Evolutionary conservation across 2,113 vertebrate species (phyloP), one percentile per base, ranked within the genome.

Genomic region (Ageneiosus marmoratus): DNA sequence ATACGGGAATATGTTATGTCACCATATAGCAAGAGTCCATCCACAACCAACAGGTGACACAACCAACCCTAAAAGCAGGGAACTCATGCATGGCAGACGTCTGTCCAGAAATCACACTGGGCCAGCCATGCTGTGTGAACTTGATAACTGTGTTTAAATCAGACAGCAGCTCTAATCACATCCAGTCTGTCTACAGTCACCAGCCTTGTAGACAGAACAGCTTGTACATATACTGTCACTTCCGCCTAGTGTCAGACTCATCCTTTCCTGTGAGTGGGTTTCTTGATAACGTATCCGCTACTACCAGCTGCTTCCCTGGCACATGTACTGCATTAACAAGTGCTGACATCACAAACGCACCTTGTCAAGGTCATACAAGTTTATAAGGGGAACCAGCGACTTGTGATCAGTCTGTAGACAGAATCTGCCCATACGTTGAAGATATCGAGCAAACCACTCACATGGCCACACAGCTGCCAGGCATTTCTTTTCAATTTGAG

Each of bases 321-420:
- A 56, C 7, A 24, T 56, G 2, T 5, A 24, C 20, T 82, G 63
- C 77, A 88, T 88, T 44, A 86, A 32, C 22, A 83, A 10, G 0
- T 55, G 7, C 12, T 88, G 77, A 18, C 70, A 85, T 60, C 81
- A 56, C 3, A 46, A 5, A 3, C 53, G 69, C 22, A 78, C 60
- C 76, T 79, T 87, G 67, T 83, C 75, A 27, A 87, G 32, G 51
- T 85, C 58, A 32, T 87, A 75, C 0, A n/a, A 51, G 27, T 86
- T 86, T 9, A 82, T 79, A 70, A 32, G 27, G 74, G 79, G 11
- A 82, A 78, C 53, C 1, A 86, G 41, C 0, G 77, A 74, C 41
- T 87, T 77, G 37, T 79, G 83, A 16, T 87, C 85, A n/a, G 80
- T 85, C n/a, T 80, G 72, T 2, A 80, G 29, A 13, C 37, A 32